These are phyloP conservation scores for Microcebus griseorufus DNA, from an alignment of 2,113 vertebrate genomes.

Conservation along the genomic window DNA sequence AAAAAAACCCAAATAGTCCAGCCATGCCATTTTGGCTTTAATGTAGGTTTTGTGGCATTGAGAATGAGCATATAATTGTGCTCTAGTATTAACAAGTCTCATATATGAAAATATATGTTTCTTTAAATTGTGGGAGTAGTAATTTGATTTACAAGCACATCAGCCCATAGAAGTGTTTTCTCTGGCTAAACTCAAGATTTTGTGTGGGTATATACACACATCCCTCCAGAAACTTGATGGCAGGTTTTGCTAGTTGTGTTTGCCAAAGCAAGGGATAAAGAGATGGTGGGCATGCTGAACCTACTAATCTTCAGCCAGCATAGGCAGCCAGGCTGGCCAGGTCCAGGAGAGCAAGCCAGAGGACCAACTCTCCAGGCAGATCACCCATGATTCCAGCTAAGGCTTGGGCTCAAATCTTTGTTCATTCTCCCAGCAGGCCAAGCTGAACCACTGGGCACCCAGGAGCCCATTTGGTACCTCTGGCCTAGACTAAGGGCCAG, in stretches of 20 bases:
- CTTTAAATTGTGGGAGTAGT: not conserved
- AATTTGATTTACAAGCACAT: not conserved
- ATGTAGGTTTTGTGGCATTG: not conserved
- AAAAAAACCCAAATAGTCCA: not conserved
- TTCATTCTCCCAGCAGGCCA: not conserved
- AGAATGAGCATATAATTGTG: not conserved
- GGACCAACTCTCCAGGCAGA: not conserved
- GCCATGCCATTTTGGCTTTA: not conserved
- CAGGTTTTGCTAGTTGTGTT: not conserved
- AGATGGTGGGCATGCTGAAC: not conserved
- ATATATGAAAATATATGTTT: constrained; percentile 8
- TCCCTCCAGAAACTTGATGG: not conserved
- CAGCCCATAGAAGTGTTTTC: not conserved
- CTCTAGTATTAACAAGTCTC: not conserved
- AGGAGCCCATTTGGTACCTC: not conserved
- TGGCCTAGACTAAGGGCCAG: not conserved
- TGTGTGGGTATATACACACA: not conserved
- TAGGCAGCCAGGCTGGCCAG: not conserved
- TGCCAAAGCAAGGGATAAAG: not conserved
- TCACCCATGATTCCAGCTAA: not conserved
- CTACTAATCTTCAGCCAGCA: not conserved
- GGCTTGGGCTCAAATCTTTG: not conserved
- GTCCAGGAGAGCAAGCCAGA: not conserved
- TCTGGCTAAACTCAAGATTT: constrained; percentile 17
- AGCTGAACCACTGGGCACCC: not conserved